Evolutionary conservation across 1,140 invertebrate species (phyloP), one percentile per base, ranked within the genome.

Genomic region (Formica selysi): DNA sequence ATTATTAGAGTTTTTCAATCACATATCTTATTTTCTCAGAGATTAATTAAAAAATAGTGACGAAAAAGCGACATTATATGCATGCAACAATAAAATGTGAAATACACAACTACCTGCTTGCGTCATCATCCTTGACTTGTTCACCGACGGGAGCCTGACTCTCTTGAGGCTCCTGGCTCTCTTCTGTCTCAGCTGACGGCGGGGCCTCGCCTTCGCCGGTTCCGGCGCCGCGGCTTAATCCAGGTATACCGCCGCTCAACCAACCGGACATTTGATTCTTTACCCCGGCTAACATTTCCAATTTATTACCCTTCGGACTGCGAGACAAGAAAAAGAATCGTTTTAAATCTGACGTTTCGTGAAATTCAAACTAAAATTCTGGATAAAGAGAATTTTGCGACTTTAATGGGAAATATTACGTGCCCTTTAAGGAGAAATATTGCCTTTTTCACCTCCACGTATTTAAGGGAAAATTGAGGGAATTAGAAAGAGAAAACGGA

Each of bases 181-280:
- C 93, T 73, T 86, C 93, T 36, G 94, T 94, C 78, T 96, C 96
- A 2, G 94, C 90, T 36, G 94, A 94, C 11, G 94, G 90, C 16
- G 91, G 91, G 26, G 93, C 91, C 70, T 95, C 95, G 48, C 91
- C 93, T 71, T 95, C 94, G 57, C 87, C 89, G 44, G 94, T 95
- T 38, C 92, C 93, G 54, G 95, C 95, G 57, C 95, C 92, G 16
- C 94, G 94, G 92, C 97, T 96, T 79, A 98, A 94, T 85, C 97
- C 97, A 1, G 97, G 96, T 78, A 97, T 96, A 10, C 97, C 97
- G 8, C 97, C 96, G 73, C 97, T 97, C 71, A 97, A 94, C 98
- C 97, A 98, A 11, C 97, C 97, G 10, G 96, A 97, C 96, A 98
- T 97, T 94, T 97, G 97, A 51, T 96, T 96, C 94, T 98, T 98